Base-by-base conservation (phyloP, 2,888 invertebrate species). In the Stramonita haemastoma region DNA sequence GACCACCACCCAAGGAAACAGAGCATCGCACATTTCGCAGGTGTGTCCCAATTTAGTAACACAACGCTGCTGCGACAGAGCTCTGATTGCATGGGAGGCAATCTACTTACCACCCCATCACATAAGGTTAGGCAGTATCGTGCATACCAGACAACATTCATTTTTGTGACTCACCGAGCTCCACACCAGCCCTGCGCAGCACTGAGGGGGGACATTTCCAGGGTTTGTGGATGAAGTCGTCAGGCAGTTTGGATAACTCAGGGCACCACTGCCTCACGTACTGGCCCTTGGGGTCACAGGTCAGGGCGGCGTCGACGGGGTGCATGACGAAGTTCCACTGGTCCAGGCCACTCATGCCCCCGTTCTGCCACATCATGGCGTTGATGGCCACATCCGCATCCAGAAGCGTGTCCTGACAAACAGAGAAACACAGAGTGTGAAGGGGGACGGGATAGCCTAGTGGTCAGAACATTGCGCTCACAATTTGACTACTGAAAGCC, bases 291-390 rank as follows among this genome's bases (percentile, higher is more conserved):
- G 93, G 93, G 89, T 93, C 93, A 91, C 93, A 93, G 36, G 93
- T 93, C 92, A 93, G 91, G 79, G 93, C 93, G 32, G 93, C 93
- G 89, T 93, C 93, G 19, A 93, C 92, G 13, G 93, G 93, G 89
- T 93, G 93, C 93, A 93, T 93, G 60, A 93, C 93, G 91, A 93
- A 93, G 89, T 93, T 93, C 93, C 93, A 93, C 90, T 93, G 93
- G 89, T 93, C 93, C 17, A 93, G 91, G 15, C 93, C 93, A 91
- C 93, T 93, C 93, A 93, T 93, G 17, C 93, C 93, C 34, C 93
- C 93, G 90, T 93, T 93, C 91, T 93, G 93, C 93, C 93, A 93
- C 93, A 93, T 93, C 93, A 93, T 93, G 70, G 93, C 93, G 91
- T 93, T 93, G 66, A 93, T 93, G 29, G 93, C 93, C 17, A 93